Base-by-base conservation (phyloP, 2,888 invertebrate genomes). In the Tigriopus californicus region DNA sequence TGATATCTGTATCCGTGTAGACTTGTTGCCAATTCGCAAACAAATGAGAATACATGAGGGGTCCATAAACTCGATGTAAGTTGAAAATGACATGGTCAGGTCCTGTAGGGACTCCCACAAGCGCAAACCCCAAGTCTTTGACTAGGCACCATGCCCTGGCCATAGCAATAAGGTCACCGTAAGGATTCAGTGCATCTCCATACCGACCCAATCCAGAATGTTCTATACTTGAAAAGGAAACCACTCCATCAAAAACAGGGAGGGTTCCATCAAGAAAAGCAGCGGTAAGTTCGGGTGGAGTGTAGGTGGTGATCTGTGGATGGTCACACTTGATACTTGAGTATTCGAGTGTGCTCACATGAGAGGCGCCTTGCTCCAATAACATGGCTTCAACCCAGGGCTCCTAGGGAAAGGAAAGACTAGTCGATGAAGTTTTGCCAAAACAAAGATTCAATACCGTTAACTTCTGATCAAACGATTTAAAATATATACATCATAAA, bases 141-240 rank as follows among this genome's bases (percentile, higher is more conserved):
- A 54, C 11, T 6, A 56, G 13, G 18, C 56, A 56, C 56, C 56
- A 56, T 12, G 44, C 13, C 18, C 24, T 42, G 20, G 56, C 56
- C 42, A 56, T 46, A 6, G 44, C 41, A 42, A 56, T 44, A 10
- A 56, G 13, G 44, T 56, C 56, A 22, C 56, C 56, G 22, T 24
- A 56, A 8, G 56, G 56, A 24, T 56, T 56, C 24, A 56, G 22
- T 22, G 10, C 25, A 18, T 56, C 56, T 15, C 56, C 44, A 56
- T 56, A 56, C 6, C 46, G 15, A 20, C 56, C 56, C 13, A 56
- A 24, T 12, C 56, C 56, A 40, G 56, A 56, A 46, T 56, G 56
- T 15, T 56, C 56, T 12, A 56, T 10, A 11, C 44, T 44, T 1
- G 56, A 56, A 46, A 20, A 42, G 18, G 56, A 44, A 6, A 56